Percentiles rank a stretch among this genome's conserved stretches.
phyloP scores from a whole-genome alignment of 1,140 invertebrate genomes.

The Trissolcus basalis region DNA sequence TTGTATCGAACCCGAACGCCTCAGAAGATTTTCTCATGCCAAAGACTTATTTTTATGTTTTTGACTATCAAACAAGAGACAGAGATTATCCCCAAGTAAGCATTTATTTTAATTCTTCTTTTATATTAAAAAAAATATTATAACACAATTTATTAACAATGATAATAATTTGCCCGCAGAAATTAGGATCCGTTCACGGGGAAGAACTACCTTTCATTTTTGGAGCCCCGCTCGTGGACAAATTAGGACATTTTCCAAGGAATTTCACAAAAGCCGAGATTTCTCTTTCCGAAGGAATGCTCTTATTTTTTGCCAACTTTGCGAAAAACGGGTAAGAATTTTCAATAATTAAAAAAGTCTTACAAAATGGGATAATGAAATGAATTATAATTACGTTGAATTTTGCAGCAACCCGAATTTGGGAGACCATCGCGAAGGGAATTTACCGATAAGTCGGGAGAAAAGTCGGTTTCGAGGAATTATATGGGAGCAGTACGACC shows the following conservation, averaged over 20 bases:
- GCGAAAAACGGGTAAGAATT: constrained; percentile 90
- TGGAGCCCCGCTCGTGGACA: constrained; percentile 86
- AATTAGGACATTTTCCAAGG: constrained; percentile 84
- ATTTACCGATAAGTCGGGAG: constrained; percentile 86
- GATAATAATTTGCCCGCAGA: constrained; percentile 75
- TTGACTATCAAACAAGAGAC: constrained; percentile 94
- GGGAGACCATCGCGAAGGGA: constrained; percentile 82
- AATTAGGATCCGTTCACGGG: constrained; percentile 90
- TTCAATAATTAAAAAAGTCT: no score
- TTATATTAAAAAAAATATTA: no score
- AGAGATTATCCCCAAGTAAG: constrained; percentile 91
- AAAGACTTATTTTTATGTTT: constrained; percentile 93
- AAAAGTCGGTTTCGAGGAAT: constrained; percentile 88
- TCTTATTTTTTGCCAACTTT: constrained; percentile 93
- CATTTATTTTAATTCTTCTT: neutral
- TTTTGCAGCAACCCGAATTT: constrained; percentile 87
- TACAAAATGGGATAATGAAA: no score
- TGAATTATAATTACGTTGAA: neutral
- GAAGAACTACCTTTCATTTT: constrained; percentile 95
- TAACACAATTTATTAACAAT: neutral
- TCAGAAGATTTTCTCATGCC: constrained; percentile 74
- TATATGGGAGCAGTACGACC: constrained; percentile 93
- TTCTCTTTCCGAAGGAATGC: constrained; percentile 88
- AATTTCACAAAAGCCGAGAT: constrained; percentile 90
- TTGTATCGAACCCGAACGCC: constrained; percentile 66